These are phyloP conservation scores for Heteromurus nitidus DNA, from an alignment of 2,888 invertebrate species.

Conservation along the genomic window DNA sequence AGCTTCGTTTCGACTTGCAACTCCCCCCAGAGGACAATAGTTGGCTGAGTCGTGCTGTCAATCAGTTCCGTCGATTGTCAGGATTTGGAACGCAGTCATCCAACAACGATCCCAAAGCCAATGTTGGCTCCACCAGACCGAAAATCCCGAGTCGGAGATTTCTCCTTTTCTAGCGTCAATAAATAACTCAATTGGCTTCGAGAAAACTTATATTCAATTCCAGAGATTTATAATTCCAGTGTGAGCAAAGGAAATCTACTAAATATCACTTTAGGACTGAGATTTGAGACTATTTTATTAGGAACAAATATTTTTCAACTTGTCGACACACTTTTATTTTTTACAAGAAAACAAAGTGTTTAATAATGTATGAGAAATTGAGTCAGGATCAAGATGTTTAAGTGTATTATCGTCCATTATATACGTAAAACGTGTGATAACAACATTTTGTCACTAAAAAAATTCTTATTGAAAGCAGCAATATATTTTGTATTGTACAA, in stretches of 20 bases:
- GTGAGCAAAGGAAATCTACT: background rate
- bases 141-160: slow-evolving; percentile 38
- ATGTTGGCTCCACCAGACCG: background rate
- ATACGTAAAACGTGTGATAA: background rate
- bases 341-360: background rate
- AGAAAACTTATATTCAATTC: background rate
- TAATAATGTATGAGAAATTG: background rate
- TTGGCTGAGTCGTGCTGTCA: slow-evolving; percentile 48
- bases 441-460: background rate
- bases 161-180: slow-evolving; percentile 39
- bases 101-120: background rate
- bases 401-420: too few relatives aligned
- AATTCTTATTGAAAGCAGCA: background rate
- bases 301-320: background rate
- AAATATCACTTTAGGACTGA: background rate
- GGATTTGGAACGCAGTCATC: background rate
- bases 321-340: background rate
- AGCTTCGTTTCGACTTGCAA: slow-evolving; percentile 51
- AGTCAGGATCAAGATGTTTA: background rate
- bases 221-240: background rate
- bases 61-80: slow-evolving; percentile 35
- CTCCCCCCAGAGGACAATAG: slow-evolving; percentile 37
- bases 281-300: background rate
- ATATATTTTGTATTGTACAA: background rate
- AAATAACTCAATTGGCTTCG: background rate